phyloP scores from a whole-genome alignment of 1,140 invertebrate genomes.

The Drosophila tropicalis region DNA sequence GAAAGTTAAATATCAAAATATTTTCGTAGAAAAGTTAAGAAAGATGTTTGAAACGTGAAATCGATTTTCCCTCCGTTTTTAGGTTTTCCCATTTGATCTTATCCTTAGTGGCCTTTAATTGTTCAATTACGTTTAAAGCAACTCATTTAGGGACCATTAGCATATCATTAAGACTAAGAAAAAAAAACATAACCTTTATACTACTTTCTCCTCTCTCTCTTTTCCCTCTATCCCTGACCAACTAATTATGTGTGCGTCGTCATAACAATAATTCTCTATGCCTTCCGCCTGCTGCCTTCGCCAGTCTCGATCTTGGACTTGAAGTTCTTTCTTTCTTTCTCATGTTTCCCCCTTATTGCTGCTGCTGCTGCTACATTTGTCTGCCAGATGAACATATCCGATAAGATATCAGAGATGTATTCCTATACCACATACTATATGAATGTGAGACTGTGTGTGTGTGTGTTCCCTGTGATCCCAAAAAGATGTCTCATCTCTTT shows the following conservation, averaged over 20 bases:
- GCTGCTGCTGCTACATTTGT: conserved; percentile 19
- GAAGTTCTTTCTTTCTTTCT: conserved; percentile 22
- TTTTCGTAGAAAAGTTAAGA: not conserved
- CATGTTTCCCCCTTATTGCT: conserved; percentile 18
- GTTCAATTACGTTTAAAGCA: conserved; percentile 60
- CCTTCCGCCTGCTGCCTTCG: not conserved
- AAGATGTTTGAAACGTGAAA: not conserved
- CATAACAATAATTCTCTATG: conserved; percentile 55
- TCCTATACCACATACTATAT: conserved; percentile 1
- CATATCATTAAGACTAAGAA: conserved; percentile 65
- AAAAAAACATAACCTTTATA: conserved; percentile 45
- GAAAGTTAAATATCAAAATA: conserved; percentile 35
- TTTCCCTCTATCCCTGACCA: conserved; percentile 20
- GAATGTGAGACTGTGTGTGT: conserved; percentile 4
- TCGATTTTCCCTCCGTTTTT: not conserved
- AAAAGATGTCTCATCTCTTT: conserved; percentile 72
- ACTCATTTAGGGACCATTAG: conserved; percentile 62
- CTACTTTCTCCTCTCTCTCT: conserved; percentile 45
- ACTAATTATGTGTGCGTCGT: conserved; percentile 55
- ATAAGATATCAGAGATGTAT: conserved; percentile 68
- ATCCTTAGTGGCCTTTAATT: conserved; percentile 55
- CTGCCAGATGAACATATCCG: conserved; percentile 69
- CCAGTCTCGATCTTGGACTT: not conserved
- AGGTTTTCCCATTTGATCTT: not conserved
- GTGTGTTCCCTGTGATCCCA: conserved; percentile 34